Evolutionary conservation across 2,888 invertebrate species (phyloP), one percentile per base, ranked within the genome.

Genomic region (Achlya flavicornis): DNA sequence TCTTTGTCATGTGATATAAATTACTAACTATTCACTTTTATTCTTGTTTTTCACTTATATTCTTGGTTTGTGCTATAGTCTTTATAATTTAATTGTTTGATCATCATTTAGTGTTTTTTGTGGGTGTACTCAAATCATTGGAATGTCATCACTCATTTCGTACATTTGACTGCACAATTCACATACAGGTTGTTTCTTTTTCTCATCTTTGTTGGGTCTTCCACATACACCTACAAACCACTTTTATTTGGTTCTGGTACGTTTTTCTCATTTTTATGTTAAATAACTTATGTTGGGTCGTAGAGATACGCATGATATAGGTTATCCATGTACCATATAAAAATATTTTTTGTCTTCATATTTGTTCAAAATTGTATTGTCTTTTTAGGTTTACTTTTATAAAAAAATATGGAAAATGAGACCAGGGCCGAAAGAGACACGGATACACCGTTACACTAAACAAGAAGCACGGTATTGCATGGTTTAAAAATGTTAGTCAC

Each of bases 361-460:
- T 64, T 73, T 72, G 70, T 76, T 85, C 84, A 81, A 88, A 86
- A 85, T 85, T 87, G 62, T 81, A 78, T 81, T 83, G 71, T 83
- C 76, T 82, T 89, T 91, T 84, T 92, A 92, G 91, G 92, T 89
- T 83, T 81, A 80, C 86, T 81, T 80, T 84, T 83, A 71, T 41
- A 80, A 78, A 82, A 78, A 77, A 77, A 73, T 77, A 76, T 77
- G 85, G 83, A 91, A 92, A 91, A 91, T 90, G 90, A 81, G 80
- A 93, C 92, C 93, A 93, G 93, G 93, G 93, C 92, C 92, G 93
- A 93, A 93, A 93, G 93, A 93, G 92, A 92, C 88, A 87, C 73
- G 76, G 76, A 75, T 61, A 66, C 80, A 88, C 80, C 83, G 81
- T 79, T 79, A 85, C 85, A 87, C 85, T 78, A 73, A 72, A 81